Percentiles rank a stretch among this genome's conserved stretches.
These are phyloP conservation scores for Megalonaias nervosa DNA, from an alignment of 1,140 invertebrate species.

Conservation along the genomic window DNA sequence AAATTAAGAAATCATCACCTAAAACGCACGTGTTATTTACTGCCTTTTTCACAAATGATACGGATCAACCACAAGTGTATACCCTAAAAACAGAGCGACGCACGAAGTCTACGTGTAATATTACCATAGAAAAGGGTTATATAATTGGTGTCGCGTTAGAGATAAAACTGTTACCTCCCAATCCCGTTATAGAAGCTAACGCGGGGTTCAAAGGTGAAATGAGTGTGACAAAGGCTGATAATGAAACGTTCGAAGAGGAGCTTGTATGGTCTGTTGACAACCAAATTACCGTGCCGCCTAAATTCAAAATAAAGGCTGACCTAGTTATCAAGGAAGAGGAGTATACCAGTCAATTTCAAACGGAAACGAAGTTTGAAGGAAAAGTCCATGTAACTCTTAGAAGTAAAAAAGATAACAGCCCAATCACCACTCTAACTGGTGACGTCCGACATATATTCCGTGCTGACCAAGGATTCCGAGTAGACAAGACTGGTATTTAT, in stretches of 20 bases:
- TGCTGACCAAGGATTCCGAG: conserved; percentile 57
- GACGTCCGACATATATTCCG: conserved; percentile 66
- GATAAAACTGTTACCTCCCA: conserved; percentile 57
- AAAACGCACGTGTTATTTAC: conserved; percentile 60
- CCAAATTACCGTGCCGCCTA: conserved; percentile 70
- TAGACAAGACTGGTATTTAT: conserved; percentile 56
- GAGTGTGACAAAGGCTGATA: conserved; percentile 67
- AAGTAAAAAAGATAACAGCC: conserved; percentile 65
- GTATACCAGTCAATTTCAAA: conserved; percentile 71
- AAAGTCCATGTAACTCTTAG: conserved; percentile 68
- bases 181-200: conserved; percentile 72
- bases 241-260: conserved; percentile 71
- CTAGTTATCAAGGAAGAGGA: conserved; percentile 73
- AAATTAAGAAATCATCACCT: conserved; percentile 45
- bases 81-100: conserved; percentile 59
- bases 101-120: conserved; percentile 60
- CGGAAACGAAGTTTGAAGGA: conserved; percentile 69
- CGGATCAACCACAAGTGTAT: conserved; percentile 55
- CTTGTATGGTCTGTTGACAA: conserved; percentile 73
- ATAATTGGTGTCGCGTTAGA: conserved; percentile 52
- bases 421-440: conserved; percentile 59
- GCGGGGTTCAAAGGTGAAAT: conserved; percentile 73
- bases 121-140: conserved; percentile 52
- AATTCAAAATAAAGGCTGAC: conserved; percentile 70
- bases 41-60: conserved; percentile 62